Conservation (phyloP, 2,888 invertebrate species). For the Dicranocentrus wangi region DNA sequence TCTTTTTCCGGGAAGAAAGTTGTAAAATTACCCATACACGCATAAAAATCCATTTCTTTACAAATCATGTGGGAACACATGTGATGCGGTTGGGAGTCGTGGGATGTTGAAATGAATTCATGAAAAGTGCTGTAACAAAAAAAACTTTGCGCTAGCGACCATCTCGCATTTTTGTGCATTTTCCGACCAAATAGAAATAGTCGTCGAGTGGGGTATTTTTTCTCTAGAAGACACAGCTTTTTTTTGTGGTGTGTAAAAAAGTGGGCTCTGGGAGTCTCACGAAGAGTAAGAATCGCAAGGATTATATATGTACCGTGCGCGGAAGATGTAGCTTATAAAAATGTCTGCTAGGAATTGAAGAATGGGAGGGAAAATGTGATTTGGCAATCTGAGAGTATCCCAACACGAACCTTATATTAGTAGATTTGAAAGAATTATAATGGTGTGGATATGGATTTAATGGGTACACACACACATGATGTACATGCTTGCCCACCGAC, state of each 20-base stretch:
- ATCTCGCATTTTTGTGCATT: too few species aligned
- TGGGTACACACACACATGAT: not conserved
- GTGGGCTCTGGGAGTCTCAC: too few species aligned
- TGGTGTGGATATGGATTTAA: not conserved
- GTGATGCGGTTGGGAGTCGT: not conserved
- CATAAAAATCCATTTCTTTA: constrained; percentile 25
- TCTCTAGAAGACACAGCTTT: too few species aligned
- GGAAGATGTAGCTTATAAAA: too few species aligned
- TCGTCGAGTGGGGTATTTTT: too few species aligned
- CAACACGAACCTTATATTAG: constrained; percentile 13
- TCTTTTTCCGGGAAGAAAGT: constrained; percentile 34
- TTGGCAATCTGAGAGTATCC: constrained; percentile 25
- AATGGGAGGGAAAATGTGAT: constrained; percentile 27
- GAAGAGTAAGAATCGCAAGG: too few species aligned
- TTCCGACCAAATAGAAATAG: too few species aligned
- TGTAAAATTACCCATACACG: constrained; percentile 27
- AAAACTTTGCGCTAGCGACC: too few species aligned
- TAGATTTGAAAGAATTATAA: not conserved
- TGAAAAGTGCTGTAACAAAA: too few species aligned
- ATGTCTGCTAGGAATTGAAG: not conserved
- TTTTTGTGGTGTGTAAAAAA: too few species aligned
- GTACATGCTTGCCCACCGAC: constrained; percentile 1
- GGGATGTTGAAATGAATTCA: constrained; percentile 10
- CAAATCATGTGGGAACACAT: constrained; percentile 36
- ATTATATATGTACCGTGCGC: too few species aligned